These are phyloP conservation scores for Acronicta aceris DNA, from an alignment of 2,888 invertebrate genomes.

Conservation along the genomic window DNA sequence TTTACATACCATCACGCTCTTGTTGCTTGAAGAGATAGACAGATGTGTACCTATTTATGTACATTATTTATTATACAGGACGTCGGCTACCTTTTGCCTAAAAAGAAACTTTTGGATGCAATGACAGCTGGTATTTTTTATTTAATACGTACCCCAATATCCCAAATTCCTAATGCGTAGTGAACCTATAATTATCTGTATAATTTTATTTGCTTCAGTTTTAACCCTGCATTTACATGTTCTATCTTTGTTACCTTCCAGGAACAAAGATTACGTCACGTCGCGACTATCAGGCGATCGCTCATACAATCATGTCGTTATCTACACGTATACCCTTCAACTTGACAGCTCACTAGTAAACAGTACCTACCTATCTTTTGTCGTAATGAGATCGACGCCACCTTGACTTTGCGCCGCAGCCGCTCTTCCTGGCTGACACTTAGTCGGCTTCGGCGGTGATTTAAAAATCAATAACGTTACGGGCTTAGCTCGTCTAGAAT, in stretches of 20 bases:
- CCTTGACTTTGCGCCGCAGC: slow-evolving; percentile 78
- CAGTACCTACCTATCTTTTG: slow-evolving; percentile 57
- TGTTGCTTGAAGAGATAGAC: background rate
- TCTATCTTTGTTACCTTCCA: background rate
- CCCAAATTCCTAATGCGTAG: no score
- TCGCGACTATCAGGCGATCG: slow-evolving; percentile 25
- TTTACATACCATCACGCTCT: no score
- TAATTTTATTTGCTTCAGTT: no score
- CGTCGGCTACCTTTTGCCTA: no score
- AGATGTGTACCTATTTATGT: background rate
- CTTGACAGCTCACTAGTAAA: slow-evolving; percentile 69
- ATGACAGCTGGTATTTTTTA: no score
- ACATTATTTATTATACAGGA: no score
- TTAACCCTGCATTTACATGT: background rate
- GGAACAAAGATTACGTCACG: slow-evolving; percentile 7
- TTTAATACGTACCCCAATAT: no score
- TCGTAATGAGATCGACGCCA: slow-evolving; percentile 77
- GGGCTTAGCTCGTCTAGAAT: slow-evolving; percentile 46
- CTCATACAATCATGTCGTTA: slow-evolving; percentile 34
- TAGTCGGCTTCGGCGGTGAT: slow-evolving; percentile 72
- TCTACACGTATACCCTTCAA: slow-evolving; percentile 69
- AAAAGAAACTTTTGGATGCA: no score
- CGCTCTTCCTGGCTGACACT: slow-evolving; percentile 64
- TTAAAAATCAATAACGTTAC: slow-evolving; percentile 71
- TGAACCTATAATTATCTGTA: background rate